These are phyloP conservation scores for Philotrypesis tridentata DNA, from an alignment of 1,140 invertebrate species.

Conservation along the genomic window DNA sequence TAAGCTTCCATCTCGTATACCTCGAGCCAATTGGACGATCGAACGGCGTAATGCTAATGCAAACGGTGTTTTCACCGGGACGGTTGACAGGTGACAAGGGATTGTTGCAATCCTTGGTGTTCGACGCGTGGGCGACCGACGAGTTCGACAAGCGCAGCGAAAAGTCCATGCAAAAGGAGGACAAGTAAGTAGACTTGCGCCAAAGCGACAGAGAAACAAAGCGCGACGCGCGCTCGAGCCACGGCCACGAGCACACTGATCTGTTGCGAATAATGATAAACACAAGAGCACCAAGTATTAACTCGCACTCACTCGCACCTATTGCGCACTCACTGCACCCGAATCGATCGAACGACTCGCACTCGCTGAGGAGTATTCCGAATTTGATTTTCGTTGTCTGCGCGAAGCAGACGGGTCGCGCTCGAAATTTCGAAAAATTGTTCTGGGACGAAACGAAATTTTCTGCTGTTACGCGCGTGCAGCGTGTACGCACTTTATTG, in stretches of 20 bases:
- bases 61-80: background rate
- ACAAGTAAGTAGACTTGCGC: conserved; percentile 56
- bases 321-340: conserved; percentile 38
- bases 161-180: conserved; percentile 67
- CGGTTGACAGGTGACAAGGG: conserved; percentile 81
- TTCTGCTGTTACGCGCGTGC: too few species aligned
- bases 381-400: too few species aligned
- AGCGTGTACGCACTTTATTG: too few species aligned
- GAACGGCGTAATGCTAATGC: background rate
- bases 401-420: too few species aligned
- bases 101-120: conserved; percentile 86
- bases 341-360: conserved; percentile 27
- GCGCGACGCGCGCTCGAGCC: conserved; percentile 51
- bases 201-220: conserved; percentile 22
- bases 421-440: conserved; percentile 3
- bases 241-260: conserved; percentile 51
- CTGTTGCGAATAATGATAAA: conserved; percentile 37
- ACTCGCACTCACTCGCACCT: conserved; percentile 2
- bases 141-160: conserved; percentile 79
- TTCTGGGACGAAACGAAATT: too few species aligned
- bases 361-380: background rate
- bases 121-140: conserved; percentile 87
- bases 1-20: conserved; percentile 68
- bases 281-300: conserved; percentile 47
- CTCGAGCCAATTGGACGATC: conserved; percentile 7